Conservation (phyloP, 2,888 invertebrate genomes). For the Thecocarcelia acutangulata region DNA sequence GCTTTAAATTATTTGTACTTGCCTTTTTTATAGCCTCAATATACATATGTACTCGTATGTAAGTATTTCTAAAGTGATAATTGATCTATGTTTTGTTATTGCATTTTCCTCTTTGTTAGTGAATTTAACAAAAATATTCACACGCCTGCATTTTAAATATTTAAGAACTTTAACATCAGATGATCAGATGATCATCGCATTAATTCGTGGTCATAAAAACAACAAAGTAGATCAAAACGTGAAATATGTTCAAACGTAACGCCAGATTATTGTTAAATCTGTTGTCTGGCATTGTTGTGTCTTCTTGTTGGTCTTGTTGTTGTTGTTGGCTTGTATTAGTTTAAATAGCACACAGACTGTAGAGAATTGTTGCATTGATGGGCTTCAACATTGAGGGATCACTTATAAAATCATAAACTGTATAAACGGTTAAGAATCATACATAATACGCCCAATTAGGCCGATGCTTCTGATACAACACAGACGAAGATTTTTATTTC, state of each 20-base stretch:
- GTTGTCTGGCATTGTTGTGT: conserved; percentile 51
- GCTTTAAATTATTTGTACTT: conserved; percentile 33
- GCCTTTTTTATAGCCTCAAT: conserved; percentile 17
- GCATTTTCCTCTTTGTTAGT: conserved; percentile 29
- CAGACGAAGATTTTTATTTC: conserved; percentile 23
- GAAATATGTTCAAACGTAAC: conserved; percentile 45
- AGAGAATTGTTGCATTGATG: conserved; percentile 34
- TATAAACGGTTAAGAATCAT: conserved; percentile 72
- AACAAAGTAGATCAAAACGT: conserved; percentile 51
- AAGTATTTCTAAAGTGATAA: conserved; percentile 60
- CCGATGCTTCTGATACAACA: conserved; percentile 79
- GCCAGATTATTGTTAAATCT: conserved; percentile 58
- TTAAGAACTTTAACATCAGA: not conserved
- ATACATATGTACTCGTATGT: no score
- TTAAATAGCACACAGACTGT: conserved; percentile 10
- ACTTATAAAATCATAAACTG: conserved; percentile 72
- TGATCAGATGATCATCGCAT: conserved; percentile 34
- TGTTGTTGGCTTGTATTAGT: conserved; percentile 7
- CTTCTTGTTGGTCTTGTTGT: conserved; percentile 1
- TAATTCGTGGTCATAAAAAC: conserved; percentile 46
- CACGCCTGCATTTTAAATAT: conserved; percentile 48
- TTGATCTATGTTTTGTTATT: conserved; percentile 55
- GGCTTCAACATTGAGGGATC: conserved; percentile 64
- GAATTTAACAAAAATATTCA: conserved; percentile 60
- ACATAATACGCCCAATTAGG: conserved; percentile 80